A percentile compares a stretch with the other conserved stretches of the same genome.
These are phyloP conservation scores for Ceyx melanurus DNA, from an alignment of 2,113 vertebrate genomes.

Conservation along the genomic window DNA sequence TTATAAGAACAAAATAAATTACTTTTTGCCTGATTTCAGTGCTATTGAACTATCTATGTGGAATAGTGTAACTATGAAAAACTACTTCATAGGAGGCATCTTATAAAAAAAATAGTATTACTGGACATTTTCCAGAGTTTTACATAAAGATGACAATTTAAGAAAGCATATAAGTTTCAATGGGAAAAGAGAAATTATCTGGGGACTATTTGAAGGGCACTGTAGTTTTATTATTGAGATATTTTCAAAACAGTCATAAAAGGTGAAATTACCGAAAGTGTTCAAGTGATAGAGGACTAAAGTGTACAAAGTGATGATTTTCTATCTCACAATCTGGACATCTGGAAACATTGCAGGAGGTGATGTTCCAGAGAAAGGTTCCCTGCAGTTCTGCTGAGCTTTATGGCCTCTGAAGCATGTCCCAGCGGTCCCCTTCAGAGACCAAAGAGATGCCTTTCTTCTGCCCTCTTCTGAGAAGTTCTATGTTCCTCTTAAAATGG, in stretches of 20 bases:
- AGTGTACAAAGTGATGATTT: neutral
- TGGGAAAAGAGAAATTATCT: neutral
- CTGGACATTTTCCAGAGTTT: neutral
- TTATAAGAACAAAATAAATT: conserved; percentile 21
- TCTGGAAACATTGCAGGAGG: neutral
- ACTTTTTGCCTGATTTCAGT: conserved; percentile 18
- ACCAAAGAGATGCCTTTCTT: neutral
- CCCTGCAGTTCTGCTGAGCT: neutral
- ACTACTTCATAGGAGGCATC: neutral
- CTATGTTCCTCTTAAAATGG: neutral
- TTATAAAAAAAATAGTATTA: neutral
- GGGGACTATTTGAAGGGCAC: neutral
- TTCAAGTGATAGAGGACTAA: neutral
- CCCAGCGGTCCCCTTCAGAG: neutral
- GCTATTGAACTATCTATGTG: neutral
- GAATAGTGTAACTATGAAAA: neutral
- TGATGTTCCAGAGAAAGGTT: neutral
- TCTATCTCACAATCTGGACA: neutral
- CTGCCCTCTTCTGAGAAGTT: neutral
- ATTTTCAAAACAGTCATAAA: neutral
- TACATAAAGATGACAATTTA: neutral
- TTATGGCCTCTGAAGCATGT: neutral
- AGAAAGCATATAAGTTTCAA: neutral
- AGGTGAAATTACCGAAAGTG: neutral
- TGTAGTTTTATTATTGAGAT: neutral